Base-by-base conservation (phyloP, 30 jellyfish, hydroid and myxozoan species). In the Aurelia aurita complex sp. Pacific region DNA sequence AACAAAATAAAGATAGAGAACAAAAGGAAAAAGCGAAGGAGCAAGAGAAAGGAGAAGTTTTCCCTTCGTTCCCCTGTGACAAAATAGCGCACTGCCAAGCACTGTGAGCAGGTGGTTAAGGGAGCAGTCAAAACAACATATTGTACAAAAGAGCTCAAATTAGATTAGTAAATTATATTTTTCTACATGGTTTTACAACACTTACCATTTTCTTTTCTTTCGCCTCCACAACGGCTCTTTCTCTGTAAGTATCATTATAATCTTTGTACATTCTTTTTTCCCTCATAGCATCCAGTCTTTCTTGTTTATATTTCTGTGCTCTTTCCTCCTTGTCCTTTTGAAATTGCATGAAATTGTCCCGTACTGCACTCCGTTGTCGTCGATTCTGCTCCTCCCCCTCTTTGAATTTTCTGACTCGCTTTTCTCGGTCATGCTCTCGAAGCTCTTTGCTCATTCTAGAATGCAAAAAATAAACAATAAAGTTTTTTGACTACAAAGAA, bases 221-320 rank as follows among this genome's bases (percentile, higher is more conserved):
- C 36, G 62, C 69, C 73, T 70, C 85, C 9, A 17, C 73, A 50
- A 53, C 17, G 33, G 50, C 69, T 9, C 43, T 42, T 42, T 61
- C 86, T 29, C 76, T 34, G 46, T 61, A 11, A 4, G 82, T 69
- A 13, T 72, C 77, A 70, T 69, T 64, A n/a, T 19, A 34, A 33
- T 71, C 67, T 14, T 55, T 55, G 33, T 42, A 19, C 65, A 51
- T 50, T 43, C 92, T 38, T 71, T 62, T 70, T 46, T 73, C 80
- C 34, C 50, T 62, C 85, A 70, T 83, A 11, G 80, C 92, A 52
- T 83, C 80, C 43, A 83, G 4, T 62, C 92, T 57, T 42, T 73
- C 92, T 17, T 83, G 82, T 71, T 83, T 83, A 43, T 83, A 59
- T 46, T 81, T 70, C 52, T 83, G 92, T 5, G 92, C 92, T 19